Conservation (phyloP, 2,113 vertebrate genomes). For the Campylorhamphus procurvoides region DNA sequence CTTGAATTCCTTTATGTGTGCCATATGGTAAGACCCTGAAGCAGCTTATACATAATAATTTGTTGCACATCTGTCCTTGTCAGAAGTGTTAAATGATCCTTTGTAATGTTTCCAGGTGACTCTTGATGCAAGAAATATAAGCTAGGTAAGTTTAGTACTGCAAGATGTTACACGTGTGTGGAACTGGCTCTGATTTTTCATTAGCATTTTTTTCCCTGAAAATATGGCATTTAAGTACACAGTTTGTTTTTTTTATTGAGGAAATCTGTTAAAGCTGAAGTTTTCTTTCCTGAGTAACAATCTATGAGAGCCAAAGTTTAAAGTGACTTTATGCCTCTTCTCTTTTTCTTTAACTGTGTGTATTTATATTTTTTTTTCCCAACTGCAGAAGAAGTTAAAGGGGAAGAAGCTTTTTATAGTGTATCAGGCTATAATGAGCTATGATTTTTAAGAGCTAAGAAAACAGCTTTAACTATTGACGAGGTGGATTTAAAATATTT, state of each 20-base stretch:
- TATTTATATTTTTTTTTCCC: background rate
- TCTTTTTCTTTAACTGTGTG: background rate
- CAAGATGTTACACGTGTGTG: background rate
- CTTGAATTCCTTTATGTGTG: background rate
- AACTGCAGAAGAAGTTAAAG: background rate
- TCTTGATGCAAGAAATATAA: background rate
- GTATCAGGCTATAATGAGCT: conserved; percentile 9
- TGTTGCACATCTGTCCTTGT: conserved; percentile 42
- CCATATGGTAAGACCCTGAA: conserved; percentile 31
- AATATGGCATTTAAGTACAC: background rate
- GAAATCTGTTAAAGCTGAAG: background rate
- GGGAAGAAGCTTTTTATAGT: conserved; percentile 23
- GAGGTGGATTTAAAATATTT: conserved; percentile 54
- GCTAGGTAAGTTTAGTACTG: background rate
- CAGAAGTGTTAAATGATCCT: conserved; percentile 38
- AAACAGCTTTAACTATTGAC: conserved; percentile 48
- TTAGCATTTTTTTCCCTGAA: background rate
- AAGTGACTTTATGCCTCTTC: background rate
- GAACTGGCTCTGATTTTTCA: conserved; percentile 19
- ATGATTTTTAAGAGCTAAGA: conserved; percentile 48
- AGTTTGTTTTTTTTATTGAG: background rate
- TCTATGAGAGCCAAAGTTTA: background rate
- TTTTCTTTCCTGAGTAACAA: background rate
- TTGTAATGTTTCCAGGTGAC: conserved; percentile 35
- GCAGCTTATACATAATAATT: conserved; percentile 47